These are phyloP conservation scores for Nestor notabilis DNA, from an alignment of 2,113 vertebrate genomes.

Conservation along the genomic window DNA sequence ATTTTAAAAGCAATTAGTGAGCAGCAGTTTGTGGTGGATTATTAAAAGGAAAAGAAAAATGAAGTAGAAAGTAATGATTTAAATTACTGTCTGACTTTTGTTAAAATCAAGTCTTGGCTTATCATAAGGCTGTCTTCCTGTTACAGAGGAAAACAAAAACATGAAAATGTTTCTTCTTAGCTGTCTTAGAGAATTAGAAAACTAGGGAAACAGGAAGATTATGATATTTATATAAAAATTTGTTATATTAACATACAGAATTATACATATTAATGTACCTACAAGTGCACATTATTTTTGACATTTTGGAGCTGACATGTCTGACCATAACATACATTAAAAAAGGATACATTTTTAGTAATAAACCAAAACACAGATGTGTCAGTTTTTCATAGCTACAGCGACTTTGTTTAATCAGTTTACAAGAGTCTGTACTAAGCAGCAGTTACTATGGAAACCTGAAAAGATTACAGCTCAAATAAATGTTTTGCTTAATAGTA, in stretches of 20 bases:
- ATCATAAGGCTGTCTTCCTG: background rate
- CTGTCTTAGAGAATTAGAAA: background rate
- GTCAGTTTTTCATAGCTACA: background rate
- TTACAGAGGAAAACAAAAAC: background rate
- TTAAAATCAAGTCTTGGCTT: background rate
- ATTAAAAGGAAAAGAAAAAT: background rate
- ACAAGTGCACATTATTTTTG: background rate
- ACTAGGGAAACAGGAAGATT: background rate
- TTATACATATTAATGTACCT: background rate
- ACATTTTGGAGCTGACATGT: background rate
- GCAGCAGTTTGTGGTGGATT: background rate
- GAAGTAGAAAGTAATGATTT: background rate
- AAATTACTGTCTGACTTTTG: background rate
- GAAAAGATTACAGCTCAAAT: constrained; percentile 6
- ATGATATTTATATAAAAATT: background rate
- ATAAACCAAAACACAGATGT: background rate
- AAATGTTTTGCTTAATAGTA: constrained; percentile 12
- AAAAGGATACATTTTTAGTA: background rate
- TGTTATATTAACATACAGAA: background rate
- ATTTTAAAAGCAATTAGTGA: background rate
- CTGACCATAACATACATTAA: background rate
- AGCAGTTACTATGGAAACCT: constrained; percentile 62
- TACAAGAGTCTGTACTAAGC: constrained; percentile 2
- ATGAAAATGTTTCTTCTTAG: background rate
- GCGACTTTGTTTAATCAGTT: constrained; percentile 35